Evolutionary conservation across 2,888 invertebrate species (phyloP).

Genomic region (Sesia bembeciformis): DNA sequence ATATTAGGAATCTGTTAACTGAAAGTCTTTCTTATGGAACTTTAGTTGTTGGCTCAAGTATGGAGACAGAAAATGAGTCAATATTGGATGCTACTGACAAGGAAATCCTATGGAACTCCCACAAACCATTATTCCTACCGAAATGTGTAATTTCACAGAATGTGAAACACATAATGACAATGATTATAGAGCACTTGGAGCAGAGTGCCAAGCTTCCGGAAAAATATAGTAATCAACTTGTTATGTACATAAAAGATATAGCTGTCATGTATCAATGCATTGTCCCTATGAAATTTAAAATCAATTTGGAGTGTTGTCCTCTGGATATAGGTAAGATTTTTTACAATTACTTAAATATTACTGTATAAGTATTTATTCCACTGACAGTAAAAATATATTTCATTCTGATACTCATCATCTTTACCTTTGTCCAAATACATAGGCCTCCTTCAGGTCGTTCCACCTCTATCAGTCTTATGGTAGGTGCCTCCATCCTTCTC

Average conservation of each 20-base stretch:
- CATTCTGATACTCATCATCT: no score
- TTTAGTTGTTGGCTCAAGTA: conserved; percentile 33
- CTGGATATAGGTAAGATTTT: conserved; percentile 55
- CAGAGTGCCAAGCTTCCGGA: conserved; percentile 52
- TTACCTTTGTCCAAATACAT: no score
- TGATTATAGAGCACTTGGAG: conserved; percentile 55
- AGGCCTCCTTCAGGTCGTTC: no score
- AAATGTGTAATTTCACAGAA: conserved; percentile 59
- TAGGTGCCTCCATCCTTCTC: no score
- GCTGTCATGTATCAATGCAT: conserved; percentile 60
- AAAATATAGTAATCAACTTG: conserved; percentile 45
- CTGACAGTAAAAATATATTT: no score
- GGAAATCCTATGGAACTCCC: conserved; percentile 36
- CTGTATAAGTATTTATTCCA: no score
- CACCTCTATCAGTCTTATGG: no score
- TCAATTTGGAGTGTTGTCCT: conserved; percentile 54
- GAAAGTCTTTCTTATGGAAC: conserved; percentile 52
- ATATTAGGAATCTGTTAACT: conserved; percentile 42
- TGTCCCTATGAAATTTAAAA: conserved; percentile 55
- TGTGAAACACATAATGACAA: conserved; percentile 45
- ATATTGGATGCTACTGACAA: conserved; percentile 31
- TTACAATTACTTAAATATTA: neutral
- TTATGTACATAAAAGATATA: conserved; percentile 52
- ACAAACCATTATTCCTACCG: conserved; percentile 52
- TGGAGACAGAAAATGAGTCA: conserved; percentile 30